These are phyloP conservation scores for Dryocosmus kuriphilus DNA, from an alignment of 2,888 invertebrate species.

Conservation along the genomic window DNA sequence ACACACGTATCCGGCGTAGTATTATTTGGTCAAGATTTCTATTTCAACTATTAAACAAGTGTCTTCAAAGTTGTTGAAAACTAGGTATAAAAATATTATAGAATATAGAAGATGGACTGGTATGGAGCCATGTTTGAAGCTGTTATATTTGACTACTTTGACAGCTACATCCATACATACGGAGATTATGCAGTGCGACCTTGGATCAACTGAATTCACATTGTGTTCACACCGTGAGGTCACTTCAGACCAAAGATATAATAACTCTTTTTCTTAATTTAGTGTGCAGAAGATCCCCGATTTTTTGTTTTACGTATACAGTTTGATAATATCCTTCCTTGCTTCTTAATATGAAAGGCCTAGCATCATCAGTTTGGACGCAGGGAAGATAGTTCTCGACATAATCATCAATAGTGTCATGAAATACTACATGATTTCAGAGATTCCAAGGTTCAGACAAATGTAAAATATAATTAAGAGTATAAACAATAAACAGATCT, in stretches of 20 bases:
- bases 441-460: not conserved
- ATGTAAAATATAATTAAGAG: not conserved
- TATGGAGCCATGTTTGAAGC: not conserved
- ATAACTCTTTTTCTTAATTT: not conserved
- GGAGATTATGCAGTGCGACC: not conserved
- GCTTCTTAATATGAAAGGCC: not conserved
- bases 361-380: conserved; percentile 4
- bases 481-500: not conserved
- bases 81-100: not conserved
- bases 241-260: conserved; percentile 13
- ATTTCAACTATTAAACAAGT: conserved; percentile 4
- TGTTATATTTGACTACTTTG: not conserved
- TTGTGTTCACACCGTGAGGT: not conserved
- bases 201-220: not conserved
- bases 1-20: not conserved
- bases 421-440: not conserved
- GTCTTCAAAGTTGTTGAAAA: not conserved
- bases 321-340: not conserved
- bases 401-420: not conserved
- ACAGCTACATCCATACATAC: not conserved
- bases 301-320: not conserved
- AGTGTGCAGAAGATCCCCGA: not conserved
- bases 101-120: conserved; percentile 1
- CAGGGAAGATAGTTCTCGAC: not conserved
- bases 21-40: conserved; percentile 12